Percentiles rank a stretch among this genome's conserved stretches.
Evolutionary conservation across 1,140 invertebrate genomes (phyloP).

Genomic region (Drosophila neocordata): DNA sequence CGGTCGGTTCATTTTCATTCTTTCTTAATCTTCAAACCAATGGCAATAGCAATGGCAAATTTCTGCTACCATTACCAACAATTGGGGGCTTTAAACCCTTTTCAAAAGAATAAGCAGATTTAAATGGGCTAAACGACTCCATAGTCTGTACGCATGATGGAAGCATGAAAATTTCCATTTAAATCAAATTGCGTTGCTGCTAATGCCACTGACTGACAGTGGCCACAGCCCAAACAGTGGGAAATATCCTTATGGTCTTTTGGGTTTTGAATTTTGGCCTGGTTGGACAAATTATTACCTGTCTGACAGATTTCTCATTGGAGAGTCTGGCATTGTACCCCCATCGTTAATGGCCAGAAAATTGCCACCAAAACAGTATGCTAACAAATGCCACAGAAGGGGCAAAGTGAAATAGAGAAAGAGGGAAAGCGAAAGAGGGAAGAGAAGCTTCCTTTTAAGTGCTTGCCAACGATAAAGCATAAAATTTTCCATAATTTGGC

Average conservation of each 20-base stretch:
- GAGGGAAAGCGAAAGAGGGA: not conserved
- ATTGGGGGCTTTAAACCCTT: conserved; percentile 1
- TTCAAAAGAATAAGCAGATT: not conserved
- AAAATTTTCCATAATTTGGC: conserved; percentile 60
- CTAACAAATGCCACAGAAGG: not conserved
- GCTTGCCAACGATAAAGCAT: conserved; percentile 37
- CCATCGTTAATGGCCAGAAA: conserved; percentile 52
- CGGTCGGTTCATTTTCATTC: not conserved
- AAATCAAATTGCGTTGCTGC: conserved; percentile 27
- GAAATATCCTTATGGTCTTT: not conserved
- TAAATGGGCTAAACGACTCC: not conserved
- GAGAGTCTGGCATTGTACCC: conserved; percentile 17
- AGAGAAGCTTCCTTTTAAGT: conserved; percentile 49
- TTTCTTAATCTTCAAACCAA: not conserved
- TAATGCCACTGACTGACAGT: conserved; percentile 22
- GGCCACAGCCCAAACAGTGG: not conserved
- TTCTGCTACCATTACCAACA: not conserved
- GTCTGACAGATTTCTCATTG: conserved; percentile 37
- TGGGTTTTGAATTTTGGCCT: conserved; percentile 6
- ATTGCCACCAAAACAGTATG: conserved; percentile 21
- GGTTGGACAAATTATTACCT: conserved; percentile 61
- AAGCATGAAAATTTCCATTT: conserved; percentile 22
- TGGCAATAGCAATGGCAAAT: not conserved
- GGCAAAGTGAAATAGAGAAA: no score
- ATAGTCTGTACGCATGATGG: conserved; percentile 3